These are phyloP conservation scores for Dolichotis patagonum DNA, from an alignment of 2,113 vertebrate genomes.

Conservation along the genomic window DNA sequence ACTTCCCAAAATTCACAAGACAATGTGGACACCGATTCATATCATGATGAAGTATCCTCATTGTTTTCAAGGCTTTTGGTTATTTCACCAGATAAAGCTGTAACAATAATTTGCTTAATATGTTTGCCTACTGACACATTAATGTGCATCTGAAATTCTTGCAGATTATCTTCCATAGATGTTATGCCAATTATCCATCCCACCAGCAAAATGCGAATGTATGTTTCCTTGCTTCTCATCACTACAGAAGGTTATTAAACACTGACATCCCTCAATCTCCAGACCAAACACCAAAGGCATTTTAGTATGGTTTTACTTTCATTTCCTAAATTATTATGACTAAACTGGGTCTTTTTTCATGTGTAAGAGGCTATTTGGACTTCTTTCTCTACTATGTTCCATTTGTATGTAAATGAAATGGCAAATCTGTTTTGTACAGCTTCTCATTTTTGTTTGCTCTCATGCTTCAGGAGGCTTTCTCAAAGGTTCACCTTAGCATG, in stretches of 20 bases:
- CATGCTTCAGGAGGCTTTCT: not conserved
- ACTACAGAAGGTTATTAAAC: not conserved
- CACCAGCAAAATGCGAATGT: not conserved
- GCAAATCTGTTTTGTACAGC: not conserved
- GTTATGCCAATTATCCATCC: not conserved
- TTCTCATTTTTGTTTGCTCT: not conserved
- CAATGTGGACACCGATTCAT: not conserved
- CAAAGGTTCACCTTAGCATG: not conserved
- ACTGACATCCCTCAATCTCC: not conserved
- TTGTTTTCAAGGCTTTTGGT: conserved; percentile 14
- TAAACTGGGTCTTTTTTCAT: not conserved
- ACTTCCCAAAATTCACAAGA: not conserved
- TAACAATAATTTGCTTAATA: not conserved
- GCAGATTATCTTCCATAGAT: not conserved
- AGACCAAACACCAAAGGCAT: not conserved
- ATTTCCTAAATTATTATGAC: not conserved
- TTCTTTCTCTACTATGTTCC: not conserved
- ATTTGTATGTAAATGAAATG: conserved; percentile 36
- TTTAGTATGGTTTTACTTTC: not conserved
- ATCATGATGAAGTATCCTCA: not conserved
- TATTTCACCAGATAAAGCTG: not conserved
- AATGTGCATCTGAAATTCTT: not conserved
- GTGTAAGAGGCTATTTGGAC: conserved; percentile 13
- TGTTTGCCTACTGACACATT: not conserved
- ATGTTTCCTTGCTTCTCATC: not conserved